Percentiles rank a stretch among this genome's conserved stretches.
phyloP scores from a whole-genome alignment of 2,888 invertebrate species.

The Diloba caeruleocephala region DNA sequence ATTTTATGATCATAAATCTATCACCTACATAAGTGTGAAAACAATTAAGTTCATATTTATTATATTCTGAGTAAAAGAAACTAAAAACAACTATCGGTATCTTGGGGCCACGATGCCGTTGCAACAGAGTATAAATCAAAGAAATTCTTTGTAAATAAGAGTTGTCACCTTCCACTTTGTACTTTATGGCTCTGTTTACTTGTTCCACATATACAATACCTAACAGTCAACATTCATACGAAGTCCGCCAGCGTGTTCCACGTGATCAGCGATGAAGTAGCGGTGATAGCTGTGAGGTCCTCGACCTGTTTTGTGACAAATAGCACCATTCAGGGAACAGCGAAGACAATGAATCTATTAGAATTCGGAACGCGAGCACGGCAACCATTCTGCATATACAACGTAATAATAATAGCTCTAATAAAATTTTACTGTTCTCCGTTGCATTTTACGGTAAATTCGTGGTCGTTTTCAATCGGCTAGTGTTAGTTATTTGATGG shows the following conservation, averaged over 20 bases:
- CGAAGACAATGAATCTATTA: constrained; percentile 79
- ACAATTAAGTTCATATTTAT: constrained; percentile 37
- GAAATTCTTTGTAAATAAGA: constrained; percentile 32
- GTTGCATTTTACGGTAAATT: constrained; percentile 55
- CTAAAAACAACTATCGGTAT: constrained; percentile 33
- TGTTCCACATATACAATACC: constrained; percentile 17
- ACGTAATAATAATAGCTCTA: constrained; percentile 57
- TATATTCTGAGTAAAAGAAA: constrained; percentile 15
- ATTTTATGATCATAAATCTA: constrained; percentile 39
- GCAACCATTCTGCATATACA: constrained; percentile 66
- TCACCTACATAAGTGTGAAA: constrained; percentile 23
- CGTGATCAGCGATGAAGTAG: constrained; percentile 46
- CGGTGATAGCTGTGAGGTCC: constrained; percentile 52
- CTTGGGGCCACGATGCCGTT: constrained; percentile 8
- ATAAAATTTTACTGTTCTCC: constrained; percentile 69
- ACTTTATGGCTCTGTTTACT: constrained; percentile 15
- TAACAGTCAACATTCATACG: constrained; percentile 42
- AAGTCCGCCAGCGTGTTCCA: constrained; percentile 57
- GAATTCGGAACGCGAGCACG: constrained; percentile 70
- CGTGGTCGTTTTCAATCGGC: constrained; percentile 32
- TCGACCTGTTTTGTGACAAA: constrained; percentile 65
- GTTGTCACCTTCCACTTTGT: constrained; percentile 38
- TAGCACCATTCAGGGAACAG: constrained; percentile 62
- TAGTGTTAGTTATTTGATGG: constrained; percentile 27
- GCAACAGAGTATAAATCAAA: constrained; percentile 33